Evolutionary conservation across 2,113 vertebrate genomes (phyloP), one percentile per base, ranked within the genome.

Genomic region (Eudyptes chrysolophus): DNA sequence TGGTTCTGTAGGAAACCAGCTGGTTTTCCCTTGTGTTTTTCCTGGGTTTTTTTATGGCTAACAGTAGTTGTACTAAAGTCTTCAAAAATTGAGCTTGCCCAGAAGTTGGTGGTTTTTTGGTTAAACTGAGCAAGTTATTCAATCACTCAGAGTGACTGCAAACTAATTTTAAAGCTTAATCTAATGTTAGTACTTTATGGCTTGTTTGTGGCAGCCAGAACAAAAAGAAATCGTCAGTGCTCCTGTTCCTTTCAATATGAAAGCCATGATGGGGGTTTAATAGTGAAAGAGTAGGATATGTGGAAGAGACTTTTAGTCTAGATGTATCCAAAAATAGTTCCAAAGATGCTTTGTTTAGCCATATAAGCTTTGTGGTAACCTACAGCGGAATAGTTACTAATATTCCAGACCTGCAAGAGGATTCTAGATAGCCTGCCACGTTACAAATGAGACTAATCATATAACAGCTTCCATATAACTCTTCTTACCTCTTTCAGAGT

Each of bases 401-500:
- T 82, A 26, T n/a, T 76, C 5, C 32, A 55, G 20, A 36, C 17
- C 17, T 84, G 19, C 54, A 54, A 24, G 32, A 49, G 29, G 36
- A 17, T 38, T 88, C 1, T 62, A 18, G 9, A 5, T 90, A 83
- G 12, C 32, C 25, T 90, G 49, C 22, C 2, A 25, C 6, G 1
- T 57, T 66, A 38, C 3, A 7, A 44, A 34, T 42, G 30, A 79
- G n/a, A 66, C 27, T 68, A 48, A 65, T 55, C 12, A 1, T 3
- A 0, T 60, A 87, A 57, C 48, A 65, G 3, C 38, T 86, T 88
- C 11, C 4, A 6, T 87, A 78, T 96, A 93, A 89, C 64, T 93
- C 24, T 89, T 97, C 88, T 97, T 92, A 6, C 93, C 44, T 96
- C 10, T 99, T 99, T 97, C 98, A 99, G 99, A 99, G 99, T 99